Conservation (phyloP, 2,113 vertebrate genomes). For the Callopanchax toddi region DNA sequence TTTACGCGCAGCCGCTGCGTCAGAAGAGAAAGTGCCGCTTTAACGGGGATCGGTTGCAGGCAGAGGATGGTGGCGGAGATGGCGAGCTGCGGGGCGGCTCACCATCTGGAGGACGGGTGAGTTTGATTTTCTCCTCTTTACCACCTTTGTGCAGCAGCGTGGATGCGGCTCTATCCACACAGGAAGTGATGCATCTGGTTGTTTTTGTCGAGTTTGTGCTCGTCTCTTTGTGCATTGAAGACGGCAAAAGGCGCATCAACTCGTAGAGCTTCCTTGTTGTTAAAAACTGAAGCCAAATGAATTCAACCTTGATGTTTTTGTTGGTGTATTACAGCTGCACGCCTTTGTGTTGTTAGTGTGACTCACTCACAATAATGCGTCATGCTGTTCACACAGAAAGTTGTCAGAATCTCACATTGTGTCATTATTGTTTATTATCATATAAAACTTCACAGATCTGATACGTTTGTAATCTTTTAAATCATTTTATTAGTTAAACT, state of each 20-base stretch:
- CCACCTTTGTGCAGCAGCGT: background rate
- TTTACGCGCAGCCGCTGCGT: slow-evolving; percentile 17
- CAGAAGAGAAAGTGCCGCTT: background rate
- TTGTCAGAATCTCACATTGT: too few relatives aligned
- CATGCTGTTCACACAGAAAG: background rate
- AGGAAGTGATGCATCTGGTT: slow-evolving; percentile 41
- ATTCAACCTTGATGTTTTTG: background rate
- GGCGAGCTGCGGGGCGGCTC: slow-evolving; percentile 49
- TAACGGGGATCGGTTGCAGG: background rate
- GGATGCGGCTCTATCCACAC: slow-evolving; percentile 12
- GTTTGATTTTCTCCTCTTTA: background rate
- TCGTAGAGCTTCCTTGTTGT: background rate
- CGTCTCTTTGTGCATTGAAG: background rate
- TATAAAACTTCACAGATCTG: too few relatives aligned
- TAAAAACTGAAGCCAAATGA: background rate
- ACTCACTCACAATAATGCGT: too few relatives aligned
- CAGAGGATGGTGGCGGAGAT: slow-evolving; percentile 66
- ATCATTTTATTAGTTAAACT: background rate
- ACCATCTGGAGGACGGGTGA: slow-evolving; percentile 64
- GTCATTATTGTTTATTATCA: background rate
- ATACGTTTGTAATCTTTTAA: too few relatives aligned
- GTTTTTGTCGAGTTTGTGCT: background rate
- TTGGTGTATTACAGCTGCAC: background rate
- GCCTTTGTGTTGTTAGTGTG: slow-evolving; percentile 21
- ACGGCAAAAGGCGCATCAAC: background rate